phyloP scores from a whole-genome alignment of 1,140 invertebrate genomes.

The Himalopsyche phryganea region DNA sequence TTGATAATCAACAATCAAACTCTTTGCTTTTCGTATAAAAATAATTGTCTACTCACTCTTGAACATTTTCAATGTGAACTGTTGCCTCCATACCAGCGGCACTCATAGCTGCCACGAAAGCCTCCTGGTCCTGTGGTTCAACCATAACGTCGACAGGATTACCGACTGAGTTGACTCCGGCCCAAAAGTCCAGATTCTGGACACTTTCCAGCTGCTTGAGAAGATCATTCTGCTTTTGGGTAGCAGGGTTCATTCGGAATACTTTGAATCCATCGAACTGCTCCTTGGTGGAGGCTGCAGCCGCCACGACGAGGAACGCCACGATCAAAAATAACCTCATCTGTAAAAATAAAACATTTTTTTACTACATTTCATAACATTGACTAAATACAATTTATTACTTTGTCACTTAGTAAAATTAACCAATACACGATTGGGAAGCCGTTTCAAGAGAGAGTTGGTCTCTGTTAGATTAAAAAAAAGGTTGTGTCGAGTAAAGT shows the following conservation, averaged over 20 bases:
- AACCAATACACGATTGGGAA: too few relatives aligned
- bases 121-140: conserved; percentile 15
- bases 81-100: conserved; percentile 7
- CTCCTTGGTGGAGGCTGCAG: conserved; percentile 26
- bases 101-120: conserved; percentile 22
- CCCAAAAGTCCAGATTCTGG: conserved; percentile 28
- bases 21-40: not conserved
- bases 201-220: conserved; percentile 35
- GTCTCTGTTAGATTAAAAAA: too few relatives aligned
- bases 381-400: too few relatives aligned
- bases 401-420: too few relatives aligned
- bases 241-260: conserved; percentile 39
- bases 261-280: conserved; percentile 46
- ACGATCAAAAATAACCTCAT: not conserved
- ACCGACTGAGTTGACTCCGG: conserved; percentile 8
- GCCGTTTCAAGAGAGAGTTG: too few relatives aligned
- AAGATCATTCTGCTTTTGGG: conserved; percentile 35
- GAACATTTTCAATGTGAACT: conserved; percentile 23
- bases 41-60: conserved; percentile 22
- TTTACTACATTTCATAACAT: too few relatives aligned
- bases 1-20: not conserved
- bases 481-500: too few relatives aligned
- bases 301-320: not conserved
- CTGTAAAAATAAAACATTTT: not conserved
- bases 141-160: conserved; percentile 33